Evolutionary conservation across 1,140 invertebrate species (phyloP), one percentile per base, ranked within the genome.

Genomic region (Copidosoma floridanum): DNA sequence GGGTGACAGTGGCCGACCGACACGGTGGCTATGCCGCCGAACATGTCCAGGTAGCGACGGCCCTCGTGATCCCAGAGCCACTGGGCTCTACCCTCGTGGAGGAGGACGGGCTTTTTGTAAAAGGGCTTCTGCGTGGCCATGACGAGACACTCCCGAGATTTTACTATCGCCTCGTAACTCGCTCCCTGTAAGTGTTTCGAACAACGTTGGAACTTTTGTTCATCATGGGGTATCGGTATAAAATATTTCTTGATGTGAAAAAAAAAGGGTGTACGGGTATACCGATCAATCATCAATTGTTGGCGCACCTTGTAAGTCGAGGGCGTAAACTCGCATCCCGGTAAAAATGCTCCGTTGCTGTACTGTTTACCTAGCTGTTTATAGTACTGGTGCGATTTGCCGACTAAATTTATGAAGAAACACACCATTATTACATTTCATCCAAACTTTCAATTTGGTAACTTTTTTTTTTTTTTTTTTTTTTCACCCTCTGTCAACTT

Each of bases 1-100:
- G 95, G 95, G 84, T 99, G 96, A 77, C 93, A 97, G 77, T 98
- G 96, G 20, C 97, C 97, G n/a, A 98, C 93, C 51, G 92, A 94
- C 24, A 98, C 90, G 0, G 97, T 99, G 2, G 96, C 95, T 65
- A 99, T 97, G 12, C 97, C 97, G 10, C 87, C 95, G 78, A 97
- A 96, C 81, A 97, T 87, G 78, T 99, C 96, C 23, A 99, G 82
- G 78, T 97, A 99, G 68, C 93, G 82, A 65, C 86, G 88, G 6
- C 93, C 93, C 47, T 86, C 82, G 54, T 92, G 84, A 74, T 98
- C 95, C 78, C 87, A 99, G 2, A 99, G 76, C 89, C 91, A 99
- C 78, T 99, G 94, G 85, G 89, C 93, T 65, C 89, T 82, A 0
- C 95, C 96, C 66, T 93, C 88, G 68, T 92, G 85, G 5, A 98